Evolutionary conservation across 2,888 invertebrate species (phyloP).

Genomic region (Caenorhabditis doughertyi): DNA sequence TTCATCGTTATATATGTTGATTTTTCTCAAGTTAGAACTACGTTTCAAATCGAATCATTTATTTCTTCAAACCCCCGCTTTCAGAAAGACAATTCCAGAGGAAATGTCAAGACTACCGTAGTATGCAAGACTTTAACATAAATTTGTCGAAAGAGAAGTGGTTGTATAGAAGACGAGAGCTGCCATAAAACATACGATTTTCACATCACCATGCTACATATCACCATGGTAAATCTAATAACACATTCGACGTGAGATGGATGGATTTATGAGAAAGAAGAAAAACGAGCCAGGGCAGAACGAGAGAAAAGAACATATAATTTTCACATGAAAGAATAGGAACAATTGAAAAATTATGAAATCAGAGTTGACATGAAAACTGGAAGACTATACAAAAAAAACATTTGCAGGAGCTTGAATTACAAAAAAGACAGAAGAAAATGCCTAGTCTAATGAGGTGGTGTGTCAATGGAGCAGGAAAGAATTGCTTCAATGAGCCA

Average conservation of each 20-base stretch:
- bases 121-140: neutral
- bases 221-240: slow-evolving; percentile 36
- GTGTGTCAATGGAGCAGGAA: slow-evolving; percentile 31
- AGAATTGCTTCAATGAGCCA: slow-evolving; percentile 61
- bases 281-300: neutral
- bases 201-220: slow-evolving; percentile 11
- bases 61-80: too few relatives aligned
- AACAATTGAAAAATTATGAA: neutral
- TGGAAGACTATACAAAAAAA: neutral
- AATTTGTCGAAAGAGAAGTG: neutral
- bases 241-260: slow-evolving; percentile 3
- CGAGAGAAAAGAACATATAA: slow-evolving; percentile 2
- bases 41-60: too few relatives aligned
- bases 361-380: slow-evolving; percentile 1
- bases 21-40: too few relatives aligned
- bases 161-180: slow-evolving; percentile 14
- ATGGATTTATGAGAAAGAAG: slow-evolving; percentile 24
- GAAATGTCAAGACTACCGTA: slow-evolving; percentile 7
- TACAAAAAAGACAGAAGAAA: neutral
- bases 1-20: too few relatives aligned
- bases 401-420: neutral
- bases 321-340: slow-evolving; percentile 7
- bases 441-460: slow-evolving; percentile 29
- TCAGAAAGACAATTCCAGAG: neutral
- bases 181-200: slow-evolving; percentile 21